A percentile compares a stretch with the other conserved stretches of the same genome.
Conservation (phyloP, 1,140 invertebrate species). For the Portunus trituberculatus region DNA sequence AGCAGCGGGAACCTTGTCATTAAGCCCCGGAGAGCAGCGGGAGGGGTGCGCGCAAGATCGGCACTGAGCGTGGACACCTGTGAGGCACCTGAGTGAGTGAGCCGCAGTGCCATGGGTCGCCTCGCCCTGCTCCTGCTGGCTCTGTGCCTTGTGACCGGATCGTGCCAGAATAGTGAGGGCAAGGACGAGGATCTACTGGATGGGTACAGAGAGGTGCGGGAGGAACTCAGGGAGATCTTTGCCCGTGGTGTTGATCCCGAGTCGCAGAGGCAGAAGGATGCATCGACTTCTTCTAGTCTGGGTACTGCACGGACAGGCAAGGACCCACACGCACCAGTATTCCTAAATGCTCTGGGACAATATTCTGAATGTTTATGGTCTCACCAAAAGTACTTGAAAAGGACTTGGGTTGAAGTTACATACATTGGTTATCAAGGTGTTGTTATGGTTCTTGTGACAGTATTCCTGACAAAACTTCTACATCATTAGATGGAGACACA, state of each 20-base stretch:
- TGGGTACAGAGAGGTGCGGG: conserved; percentile 49
- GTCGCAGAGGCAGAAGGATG: background rate
- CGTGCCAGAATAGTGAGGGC: background rate
- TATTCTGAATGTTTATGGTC: background rate
- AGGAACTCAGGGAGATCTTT: conserved; percentile 37
- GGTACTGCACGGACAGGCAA: background rate
- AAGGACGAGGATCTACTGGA: background rate
- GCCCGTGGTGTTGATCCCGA: conserved; percentile 36
- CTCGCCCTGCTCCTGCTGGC: conserved; percentile 28
- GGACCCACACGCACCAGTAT: background rate
- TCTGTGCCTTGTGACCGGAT: background rate
- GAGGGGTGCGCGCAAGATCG: background rate
- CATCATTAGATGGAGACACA: too few species aligned
- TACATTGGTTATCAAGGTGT: background rate
- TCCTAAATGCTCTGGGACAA: background rate
- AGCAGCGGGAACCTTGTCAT: too few species aligned
- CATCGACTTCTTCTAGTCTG: background rate
- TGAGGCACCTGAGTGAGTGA: background rate
- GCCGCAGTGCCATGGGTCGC: background rate
- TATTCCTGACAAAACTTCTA: too few species aligned
- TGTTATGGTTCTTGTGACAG: too few species aligned
- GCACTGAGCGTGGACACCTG: background rate
- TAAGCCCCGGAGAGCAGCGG: too few species aligned
- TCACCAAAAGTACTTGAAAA: background rate
- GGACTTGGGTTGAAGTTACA: too few species aligned